A percentile compares a stretch with the other conserved stretches of the same genome.
phyloP scores from a whole-genome alignment of 2,113 vertebrate genomes.

The Syrmaticus mikado region DNA sequence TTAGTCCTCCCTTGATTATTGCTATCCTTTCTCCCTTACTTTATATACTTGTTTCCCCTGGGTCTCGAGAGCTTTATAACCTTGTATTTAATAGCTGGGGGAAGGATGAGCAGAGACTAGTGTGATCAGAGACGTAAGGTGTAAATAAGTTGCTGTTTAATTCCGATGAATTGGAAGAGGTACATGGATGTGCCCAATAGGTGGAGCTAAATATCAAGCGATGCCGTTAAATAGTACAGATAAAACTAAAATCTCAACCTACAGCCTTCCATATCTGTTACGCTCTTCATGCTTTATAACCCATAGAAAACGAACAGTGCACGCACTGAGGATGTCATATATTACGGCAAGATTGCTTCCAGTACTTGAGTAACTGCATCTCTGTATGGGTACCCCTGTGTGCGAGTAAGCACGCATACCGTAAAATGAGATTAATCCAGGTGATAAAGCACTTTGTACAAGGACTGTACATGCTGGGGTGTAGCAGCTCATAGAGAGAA shows the following conservation, averaged over 20 bases:
- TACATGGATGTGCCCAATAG: neutral
- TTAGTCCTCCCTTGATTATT: neutral
- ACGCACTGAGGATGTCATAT: neutral
- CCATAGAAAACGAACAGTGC: neutral
- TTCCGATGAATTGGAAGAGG: neutral
- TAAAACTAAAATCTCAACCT: neutral
- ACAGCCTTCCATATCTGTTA: neutral
- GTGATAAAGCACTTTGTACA: neutral
- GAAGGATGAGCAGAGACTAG: neutral
- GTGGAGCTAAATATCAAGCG: constrained; percentile 55
- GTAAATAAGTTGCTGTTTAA: accelerated
- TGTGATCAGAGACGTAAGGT: accelerated
- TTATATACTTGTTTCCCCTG: neutral
- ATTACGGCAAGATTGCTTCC: neutral
- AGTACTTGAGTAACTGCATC: neutral
- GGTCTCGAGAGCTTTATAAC: neutral
- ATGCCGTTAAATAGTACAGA: neutral
- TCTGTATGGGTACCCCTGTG: neutral
- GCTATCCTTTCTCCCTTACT: neutral
- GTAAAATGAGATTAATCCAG: neutral
- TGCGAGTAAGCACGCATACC: neutral
- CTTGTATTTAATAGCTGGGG: neutral
- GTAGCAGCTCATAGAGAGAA: neutral
- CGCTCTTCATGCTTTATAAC: neutral
- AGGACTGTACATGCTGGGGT: neutral